These are phyloP conservation scores for Manis crassicaudata DNA, from an alignment of 2,797 vertebrate genomes.

Conservation along the genomic window DNA sequence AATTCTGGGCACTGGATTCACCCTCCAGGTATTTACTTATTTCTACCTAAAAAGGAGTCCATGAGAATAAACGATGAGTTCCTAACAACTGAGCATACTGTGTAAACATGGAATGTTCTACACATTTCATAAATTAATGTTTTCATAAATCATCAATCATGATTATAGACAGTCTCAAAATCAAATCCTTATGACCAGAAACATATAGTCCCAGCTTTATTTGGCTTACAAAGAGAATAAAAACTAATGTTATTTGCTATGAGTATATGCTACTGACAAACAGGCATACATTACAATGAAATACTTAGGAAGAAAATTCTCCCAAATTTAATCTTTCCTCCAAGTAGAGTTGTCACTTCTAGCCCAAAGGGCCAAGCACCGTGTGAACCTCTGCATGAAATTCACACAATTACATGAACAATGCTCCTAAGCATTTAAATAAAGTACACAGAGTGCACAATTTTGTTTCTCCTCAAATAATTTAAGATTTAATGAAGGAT, in stretches of 20 bases:
- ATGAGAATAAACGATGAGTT: not conserved
- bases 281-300: not conserved
- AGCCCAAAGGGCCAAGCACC: not conserved
- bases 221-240: not conserved
- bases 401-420: not conserved
- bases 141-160: not conserved
- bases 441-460: not conserved
- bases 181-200: not conserved
- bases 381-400: rapidly evolving
- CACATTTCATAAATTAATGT: not conserved
- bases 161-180: not conserved
- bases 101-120: not conserved
- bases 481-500: not conserved
- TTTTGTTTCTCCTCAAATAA: not conserved
- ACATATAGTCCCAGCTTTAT: not conserved
- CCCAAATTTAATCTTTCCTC: not conserved
- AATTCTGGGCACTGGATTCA: not conserved
- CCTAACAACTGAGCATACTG: not conserved
- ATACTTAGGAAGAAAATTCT: not conserved
- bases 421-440: not conserved
- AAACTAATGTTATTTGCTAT: not conserved
- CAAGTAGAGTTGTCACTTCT: not conserved
- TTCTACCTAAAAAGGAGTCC: not conserved
- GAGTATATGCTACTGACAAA: not conserved
- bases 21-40: not conserved